Base-by-base conservation (phyloP, 2,888 invertebrate genomes). In the Entomobrya proxima region DNA sequence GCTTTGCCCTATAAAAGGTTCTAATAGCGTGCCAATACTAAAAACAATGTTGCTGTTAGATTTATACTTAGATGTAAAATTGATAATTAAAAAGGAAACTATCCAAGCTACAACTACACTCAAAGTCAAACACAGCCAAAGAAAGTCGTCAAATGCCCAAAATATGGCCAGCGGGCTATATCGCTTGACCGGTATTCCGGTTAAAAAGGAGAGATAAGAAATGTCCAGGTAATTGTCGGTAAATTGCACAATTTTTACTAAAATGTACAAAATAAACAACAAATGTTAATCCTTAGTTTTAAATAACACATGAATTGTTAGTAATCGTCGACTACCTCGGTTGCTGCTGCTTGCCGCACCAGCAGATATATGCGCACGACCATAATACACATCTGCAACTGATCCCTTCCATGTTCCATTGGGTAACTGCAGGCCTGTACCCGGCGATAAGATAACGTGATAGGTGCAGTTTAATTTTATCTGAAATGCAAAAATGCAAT, bases 131-230 rank as follows among this genome's bases (percentile, higher is more conserved):
- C 50, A 9, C 1, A 35, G 21, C 87, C 87, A 87, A n/a, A 74
- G 27, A 6, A n/a, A 3, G 1, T 55, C 6, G n/a, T 82, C 44
- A 35, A 87, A 87, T 1, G 87, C 79, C 85, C 85, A 87, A 21
- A 85, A 35, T 0, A 87, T 21, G 0, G 87, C 85, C 1, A 37
- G 2, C 0, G 82, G 24, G 13, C 77, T 77, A 50, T 61, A 87
- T 0, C 87, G 21, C 47, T 78, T 32, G 7, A 32, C 35, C 30
- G 86, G 86, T 30, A 82, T 74, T 1, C 75, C 58, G 1, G 88
- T 88, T 18, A 87, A 85, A 67, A 79, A 88, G 18, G 87, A 83
- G 15, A 88, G 79, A 72, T 80, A 88, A 9, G 86, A 81, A 7
- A 40, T 21, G 72, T 81, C 85, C 32, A 77, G 85, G 32, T 44